phyloP scores from a whole-genome alignment of 1,140 invertebrate species.

The Cylas formicarius region DNA sequence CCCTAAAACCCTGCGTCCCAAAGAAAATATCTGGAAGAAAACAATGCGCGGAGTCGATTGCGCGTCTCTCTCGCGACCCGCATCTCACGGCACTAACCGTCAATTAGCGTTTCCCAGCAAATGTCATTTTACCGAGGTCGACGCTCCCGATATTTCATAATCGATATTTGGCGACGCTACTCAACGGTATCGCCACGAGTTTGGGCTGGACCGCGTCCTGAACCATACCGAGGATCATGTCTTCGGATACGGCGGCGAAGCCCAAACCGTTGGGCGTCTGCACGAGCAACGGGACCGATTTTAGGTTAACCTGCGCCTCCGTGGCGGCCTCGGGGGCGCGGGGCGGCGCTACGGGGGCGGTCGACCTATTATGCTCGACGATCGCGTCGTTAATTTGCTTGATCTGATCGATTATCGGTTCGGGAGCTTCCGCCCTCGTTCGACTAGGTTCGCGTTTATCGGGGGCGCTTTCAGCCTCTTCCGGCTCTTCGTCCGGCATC shows the following conservation, averaged over 20 bases:
- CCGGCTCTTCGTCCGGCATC: too few species aligned
- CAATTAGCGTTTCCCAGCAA: too few species aligned
- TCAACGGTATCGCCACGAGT: conserved; percentile 20
- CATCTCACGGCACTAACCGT: background rate
- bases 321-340: background rate
- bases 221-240: conserved; percentile 21
- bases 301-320: conserved; percentile 1
- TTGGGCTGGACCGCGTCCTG: conserved; percentile 17
- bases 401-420: conserved; percentile 14
- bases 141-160: background rate
- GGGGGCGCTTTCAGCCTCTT: background rate
- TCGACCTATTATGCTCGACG: conserved; percentile 16
- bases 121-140: too few species aligned
- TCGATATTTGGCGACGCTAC: too few species aligned
- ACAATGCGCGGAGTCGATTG: too few species aligned
- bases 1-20: too few species aligned
- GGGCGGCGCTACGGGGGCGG: background rate
- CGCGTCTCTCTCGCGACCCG: too few species aligned
- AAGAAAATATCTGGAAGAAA: too few species aligned
- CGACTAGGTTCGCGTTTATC: background rate
- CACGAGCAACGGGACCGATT: conserved; percentile 21
- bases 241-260: conserved; percentile 20
- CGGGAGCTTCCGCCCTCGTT: background rate
- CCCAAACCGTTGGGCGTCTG: conserved; percentile 18
- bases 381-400: conserved; percentile 16